Base-by-base conservation (phyloP, 2,888 invertebrate species). In the Trichopoda pennipes region DNA sequence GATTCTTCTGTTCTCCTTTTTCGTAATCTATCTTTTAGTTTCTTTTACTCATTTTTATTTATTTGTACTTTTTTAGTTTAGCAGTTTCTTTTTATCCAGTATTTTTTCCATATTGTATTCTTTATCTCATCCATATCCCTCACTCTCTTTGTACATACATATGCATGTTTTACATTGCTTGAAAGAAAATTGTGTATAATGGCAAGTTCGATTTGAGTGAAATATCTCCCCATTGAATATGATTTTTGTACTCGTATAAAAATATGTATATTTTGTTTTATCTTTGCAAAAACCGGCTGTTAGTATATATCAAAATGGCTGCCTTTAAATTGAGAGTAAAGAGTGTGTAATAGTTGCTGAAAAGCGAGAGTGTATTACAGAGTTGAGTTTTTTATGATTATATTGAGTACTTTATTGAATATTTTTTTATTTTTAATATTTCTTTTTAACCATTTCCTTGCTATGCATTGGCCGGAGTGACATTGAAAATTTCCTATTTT, bases 231-330 rank as follows among this genome's bases (percentile, higher is more conserved):
- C 23, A 60, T 23, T 44, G 8, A 42, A 61, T 42, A 19, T 35
- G 1, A 3, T 58, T 14, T 60, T 21, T 44, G 23, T 19, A 8
- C 17, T 32, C 55, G 28, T 61, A 53, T 6, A 28, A 28, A 28
- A 28, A 28, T 28, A 28, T 38, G 12, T 38, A 23, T 61, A 47
- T 58, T 61, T 63, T 72, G 44, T 51, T 77, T 73, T 64, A 42
- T 76, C 47, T 76, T 77, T 64, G 64, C 60, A 72, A 77, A 77
- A 81, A 78, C 81, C 77, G 77, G 81, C 81, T 76, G 76, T 58
- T 47, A 56, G 49, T 66, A 66, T 61, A 58, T 73, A 74, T 70
- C 77, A 82, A 82, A 82, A 78, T 82, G 78, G 81, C 78, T 66
- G 78, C 81, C 81, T 55, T 55, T 69, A 19, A 42, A 60, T 51